phyloP scores from a whole-genome alignment of 2,888 invertebrate species.

The Meandrusa payeni region DNA sequence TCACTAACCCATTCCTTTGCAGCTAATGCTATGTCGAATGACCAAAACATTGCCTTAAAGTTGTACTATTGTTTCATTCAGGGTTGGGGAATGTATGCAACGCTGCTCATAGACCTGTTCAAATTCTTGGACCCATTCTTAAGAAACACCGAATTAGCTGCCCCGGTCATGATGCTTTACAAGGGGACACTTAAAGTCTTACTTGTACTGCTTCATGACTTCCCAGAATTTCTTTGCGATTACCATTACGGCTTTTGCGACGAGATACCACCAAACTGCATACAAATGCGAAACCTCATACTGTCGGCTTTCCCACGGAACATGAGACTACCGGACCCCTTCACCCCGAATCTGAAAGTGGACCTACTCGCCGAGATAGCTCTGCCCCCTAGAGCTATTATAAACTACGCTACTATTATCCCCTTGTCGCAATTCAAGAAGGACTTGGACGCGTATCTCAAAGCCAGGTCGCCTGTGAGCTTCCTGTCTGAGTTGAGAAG shows the following conservation, averaged over 20 bases:
- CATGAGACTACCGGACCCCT: conserved; percentile 99
- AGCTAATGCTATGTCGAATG: conserved; percentile 9
- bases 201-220: conserved; percentile 97
- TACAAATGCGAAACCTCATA: conserved; percentile 98
- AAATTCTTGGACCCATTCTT: conserved; percentile 98
- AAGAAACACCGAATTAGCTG: conserved; percentile 96
- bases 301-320: conserved; percentile 98
- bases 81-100: conserved; percentile 98
- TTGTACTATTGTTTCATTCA: conserved; percentile 39
- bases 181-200: conserved; percentile 97
- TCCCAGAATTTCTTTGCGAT: conserved; percentile 99
- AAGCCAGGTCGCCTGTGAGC: conserved; percentile 95
- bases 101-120: conserved; percentile 96
- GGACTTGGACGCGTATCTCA: conserved; percentile 97
- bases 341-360: conserved; percentile 97
- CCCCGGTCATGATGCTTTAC: conserved; percentile 96
- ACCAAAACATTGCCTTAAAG: conserved; percentile 25
- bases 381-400: conserved; percentile 92
- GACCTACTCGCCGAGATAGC: conserved; percentile 94
- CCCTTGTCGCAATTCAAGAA: conserved; percentile 95
- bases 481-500: conserved; percentile 95
- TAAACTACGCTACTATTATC: conserved; percentile 93
- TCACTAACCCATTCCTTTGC: conserved; percentile 17
- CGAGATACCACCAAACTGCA: conserved; percentile 99
- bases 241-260: conserved; percentile 99